A percentile compares a stretch with the other conserved stretches of the same genome.
phyloP scores from a whole-genome alignment of 2,797 vertebrate genomes.

The Helarctos malayanus region DNA sequence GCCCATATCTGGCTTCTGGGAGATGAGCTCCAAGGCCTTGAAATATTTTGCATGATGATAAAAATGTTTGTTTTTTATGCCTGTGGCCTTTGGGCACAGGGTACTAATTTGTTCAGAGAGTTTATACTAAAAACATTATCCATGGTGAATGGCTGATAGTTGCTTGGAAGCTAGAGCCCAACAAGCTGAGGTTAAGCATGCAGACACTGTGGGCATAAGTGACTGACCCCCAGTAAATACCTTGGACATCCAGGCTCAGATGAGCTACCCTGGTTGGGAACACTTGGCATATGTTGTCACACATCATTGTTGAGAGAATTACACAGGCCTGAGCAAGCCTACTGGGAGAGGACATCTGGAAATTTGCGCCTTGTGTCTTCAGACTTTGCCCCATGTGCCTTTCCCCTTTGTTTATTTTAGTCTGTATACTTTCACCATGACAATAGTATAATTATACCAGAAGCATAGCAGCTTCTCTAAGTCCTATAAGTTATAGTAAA shows the following conservation, averaged over 20 bases:
- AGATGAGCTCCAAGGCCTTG: not conserved
- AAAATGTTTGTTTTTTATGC: not conserved
- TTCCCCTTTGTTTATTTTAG: not conserved
- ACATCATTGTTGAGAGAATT: not conserved
- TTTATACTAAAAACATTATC: not conserved
- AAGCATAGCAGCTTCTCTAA: not conserved
- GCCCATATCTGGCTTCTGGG: not conserved
- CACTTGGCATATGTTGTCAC: not conserved
- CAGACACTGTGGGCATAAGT: not conserved
- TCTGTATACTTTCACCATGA: not conserved
- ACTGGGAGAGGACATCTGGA: not conserved
- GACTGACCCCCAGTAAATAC: not conserved
- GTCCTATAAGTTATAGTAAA: not conserved
- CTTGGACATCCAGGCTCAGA: not conserved
- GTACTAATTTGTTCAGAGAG: not conserved
- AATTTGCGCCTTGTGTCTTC: fast-evolving
- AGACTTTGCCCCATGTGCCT: not conserved
- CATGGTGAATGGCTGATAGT: not conserved
- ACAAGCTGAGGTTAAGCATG: not conserved
- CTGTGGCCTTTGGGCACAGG: not conserved
- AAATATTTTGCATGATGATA: not conserved
- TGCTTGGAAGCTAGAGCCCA: not conserved
- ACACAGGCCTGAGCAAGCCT: fast-evolving
- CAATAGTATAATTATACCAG: not conserved
- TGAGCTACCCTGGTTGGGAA: not conserved